These are phyloP conservation scores for Blomia tropicalis DNA, from an alignment of 2,888 invertebrate genomes.

Conservation along the genomic window DNA sequence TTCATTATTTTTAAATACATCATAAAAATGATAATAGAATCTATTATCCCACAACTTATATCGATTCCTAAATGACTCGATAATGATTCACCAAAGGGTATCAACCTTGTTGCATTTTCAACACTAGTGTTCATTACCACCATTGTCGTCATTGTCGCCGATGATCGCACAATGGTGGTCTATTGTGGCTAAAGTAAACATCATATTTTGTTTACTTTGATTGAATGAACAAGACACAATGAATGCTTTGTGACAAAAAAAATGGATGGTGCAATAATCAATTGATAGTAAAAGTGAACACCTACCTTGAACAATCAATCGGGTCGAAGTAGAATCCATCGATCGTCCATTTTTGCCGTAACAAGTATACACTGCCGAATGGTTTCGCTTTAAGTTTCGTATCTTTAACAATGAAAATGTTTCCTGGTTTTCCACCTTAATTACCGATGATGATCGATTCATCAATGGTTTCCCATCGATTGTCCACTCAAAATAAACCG, in stretches of 20 bases:
- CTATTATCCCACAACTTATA: too few species aligned
- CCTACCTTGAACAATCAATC: conserved; percentile 1
- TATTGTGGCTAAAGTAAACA: not conserved
- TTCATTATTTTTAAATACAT: too few species aligned
- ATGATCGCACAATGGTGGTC: too few species aligned
- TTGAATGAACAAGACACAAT: not conserved
- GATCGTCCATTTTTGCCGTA: not conserved
- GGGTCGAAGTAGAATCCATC: not conserved
- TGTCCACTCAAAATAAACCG: conserved; percentile 13
- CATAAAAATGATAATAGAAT: too few species aligned
- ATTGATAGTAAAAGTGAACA: not conserved
- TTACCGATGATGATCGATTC: not conserved
- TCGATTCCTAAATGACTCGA: too few species aligned
- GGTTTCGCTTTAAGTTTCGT: not conserved
- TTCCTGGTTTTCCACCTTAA: not conserved
- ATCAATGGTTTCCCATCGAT: not conserved
- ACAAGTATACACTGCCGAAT: not conserved
- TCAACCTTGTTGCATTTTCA: too few species aligned
- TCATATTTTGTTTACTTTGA: not conserved
- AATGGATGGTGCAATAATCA: too few species aligned
- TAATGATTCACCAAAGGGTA: too few species aligned
- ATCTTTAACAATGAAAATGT: not conserved
- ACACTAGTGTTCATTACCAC: too few species aligned
- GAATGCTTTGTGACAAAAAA: too few species aligned
- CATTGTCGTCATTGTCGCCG: too few species aligned